A percentile compares a stretch with the other conserved stretches of the same genome.
Evolutionary conservation across 2,113 vertebrate genomes (phyloP).

Genomic region (Psilopsiagon aymara): DNA sequence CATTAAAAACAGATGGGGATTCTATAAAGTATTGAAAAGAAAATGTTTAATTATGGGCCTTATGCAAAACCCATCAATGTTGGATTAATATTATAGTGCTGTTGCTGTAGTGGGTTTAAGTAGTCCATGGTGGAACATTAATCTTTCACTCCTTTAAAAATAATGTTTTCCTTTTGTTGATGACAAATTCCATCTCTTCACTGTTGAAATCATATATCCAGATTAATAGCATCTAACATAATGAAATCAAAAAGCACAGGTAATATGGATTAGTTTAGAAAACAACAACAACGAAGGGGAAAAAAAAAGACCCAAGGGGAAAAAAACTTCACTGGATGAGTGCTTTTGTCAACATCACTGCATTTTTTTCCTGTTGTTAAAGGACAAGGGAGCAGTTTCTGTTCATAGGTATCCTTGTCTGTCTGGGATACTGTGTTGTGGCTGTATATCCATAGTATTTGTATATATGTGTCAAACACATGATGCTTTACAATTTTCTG

Average conservation of each 20-base stretch:
- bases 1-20: conserved; percentile 86
- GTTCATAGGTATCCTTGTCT: neutral
- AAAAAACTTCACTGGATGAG: conserved; percentile 63
- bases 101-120: conserved; percentile 77
- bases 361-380: conserved; percentile 34
- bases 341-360: conserved; percentile 46
- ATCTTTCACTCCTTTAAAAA: conserved; percentile 81
- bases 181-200: conserved; percentile 82
- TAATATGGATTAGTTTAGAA: conserved; percentile 77
- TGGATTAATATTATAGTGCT: conserved; percentile 79
- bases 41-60: conserved; percentile 85
- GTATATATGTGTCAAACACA: neutral
- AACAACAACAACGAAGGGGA: conserved; percentile 15
- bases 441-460: neutral
- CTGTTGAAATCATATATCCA: conserved; percentile 78
- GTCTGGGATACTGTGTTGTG: neutral
- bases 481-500: neutral
- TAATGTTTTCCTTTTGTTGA: conserved; percentile 82
- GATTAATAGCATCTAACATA: conserved; percentile 74
- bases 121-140: conserved; percentile 80
- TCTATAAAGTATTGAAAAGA: conserved; percentile 82
- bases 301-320: neutral
- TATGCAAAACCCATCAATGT: conserved; percentile 83
- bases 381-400: neutral
- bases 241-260: conserved; percentile 75